Conservation (phyloP, 2,888 invertebrate genomes). For the Xestia rhomboidea region DNA sequence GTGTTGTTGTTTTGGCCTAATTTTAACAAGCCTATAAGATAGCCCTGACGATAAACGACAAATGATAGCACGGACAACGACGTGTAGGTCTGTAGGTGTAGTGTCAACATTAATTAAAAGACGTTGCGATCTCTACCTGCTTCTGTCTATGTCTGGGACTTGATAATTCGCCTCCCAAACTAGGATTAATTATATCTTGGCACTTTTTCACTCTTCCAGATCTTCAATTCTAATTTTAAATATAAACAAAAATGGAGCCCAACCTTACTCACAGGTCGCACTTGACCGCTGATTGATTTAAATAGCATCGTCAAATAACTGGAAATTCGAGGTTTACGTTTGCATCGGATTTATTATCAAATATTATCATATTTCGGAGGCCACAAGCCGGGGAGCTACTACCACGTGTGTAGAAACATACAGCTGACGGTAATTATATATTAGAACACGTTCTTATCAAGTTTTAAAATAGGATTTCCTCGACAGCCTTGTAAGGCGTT, state of each 20-base stretch:
- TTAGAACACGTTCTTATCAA: constrained; percentile 33
- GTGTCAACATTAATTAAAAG: background rate
- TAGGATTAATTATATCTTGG: background rate
- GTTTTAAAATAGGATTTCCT: constrained; percentile 48
- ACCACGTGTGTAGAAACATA: constrained; percentile 59
- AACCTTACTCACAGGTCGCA: constrained; percentile 44
- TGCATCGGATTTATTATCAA: constrained; percentile 76
- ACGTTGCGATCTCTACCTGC: background rate
- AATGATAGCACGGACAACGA: no score
- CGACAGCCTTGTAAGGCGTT: constrained; percentile 21
- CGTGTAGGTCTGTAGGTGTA: background rate
- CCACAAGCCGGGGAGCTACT: constrained; percentile 64
- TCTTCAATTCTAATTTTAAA: constrained; percentile 43
- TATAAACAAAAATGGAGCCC: constrained; percentile 26
- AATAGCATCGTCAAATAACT: constrained; percentile 76
- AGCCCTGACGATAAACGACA: background rate
- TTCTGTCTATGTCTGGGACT: background rate
- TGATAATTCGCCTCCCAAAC: background rate
- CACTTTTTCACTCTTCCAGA: background rate
- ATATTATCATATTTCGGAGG: constrained; percentile 82
- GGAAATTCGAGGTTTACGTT: constrained; percentile 74
- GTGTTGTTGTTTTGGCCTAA: background rate
- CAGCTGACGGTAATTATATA: constrained; percentile 47
- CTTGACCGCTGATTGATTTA: constrained; percentile 69
- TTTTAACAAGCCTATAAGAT: background rate